Conservation (phyloP, 2,113 vertebrate genomes). For the Maccullochella peelii region DNA sequence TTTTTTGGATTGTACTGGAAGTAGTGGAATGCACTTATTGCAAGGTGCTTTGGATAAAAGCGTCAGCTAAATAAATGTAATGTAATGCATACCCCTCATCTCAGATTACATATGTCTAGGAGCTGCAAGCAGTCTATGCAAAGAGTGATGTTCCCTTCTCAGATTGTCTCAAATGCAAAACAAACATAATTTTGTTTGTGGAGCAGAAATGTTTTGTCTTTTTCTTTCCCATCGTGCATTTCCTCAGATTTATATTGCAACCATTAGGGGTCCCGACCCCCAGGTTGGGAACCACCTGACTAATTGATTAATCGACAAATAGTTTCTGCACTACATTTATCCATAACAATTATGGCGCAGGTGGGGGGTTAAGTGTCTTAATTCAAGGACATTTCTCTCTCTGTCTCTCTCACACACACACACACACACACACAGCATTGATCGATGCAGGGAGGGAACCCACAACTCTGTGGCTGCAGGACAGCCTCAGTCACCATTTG, state of each 20-base stretch:
- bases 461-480: conserved; percentile 47
- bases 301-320: background rate
- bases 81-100: background rate
- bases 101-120: background rate
- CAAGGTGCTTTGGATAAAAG: too few relatives aligned
- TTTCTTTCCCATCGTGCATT: background rate
- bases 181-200: background rate
- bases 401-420: background rate
- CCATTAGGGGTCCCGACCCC: background rate
- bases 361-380: background rate
- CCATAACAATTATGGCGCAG: conserved; percentile 10
- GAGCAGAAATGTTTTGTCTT: background rate
- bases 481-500: conserved; percentile 51
- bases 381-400: conserved; percentile 30
- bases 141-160: background rate
- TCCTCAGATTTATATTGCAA: background rate
- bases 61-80: too few relatives aligned
- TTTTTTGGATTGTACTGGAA: too few relatives aligned
- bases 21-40: too few relatives aligned
- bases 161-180: background rate
- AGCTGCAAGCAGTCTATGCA: background rate
- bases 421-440: conserved; percentile 17
- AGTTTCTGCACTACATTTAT: conserved; percentile 7
- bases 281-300: background rate
- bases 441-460: conserved; percentile 43